phyloP scores from a whole-genome alignment of 2,888 invertebrate genomes.

The Sabatieria punctata region DNA sequence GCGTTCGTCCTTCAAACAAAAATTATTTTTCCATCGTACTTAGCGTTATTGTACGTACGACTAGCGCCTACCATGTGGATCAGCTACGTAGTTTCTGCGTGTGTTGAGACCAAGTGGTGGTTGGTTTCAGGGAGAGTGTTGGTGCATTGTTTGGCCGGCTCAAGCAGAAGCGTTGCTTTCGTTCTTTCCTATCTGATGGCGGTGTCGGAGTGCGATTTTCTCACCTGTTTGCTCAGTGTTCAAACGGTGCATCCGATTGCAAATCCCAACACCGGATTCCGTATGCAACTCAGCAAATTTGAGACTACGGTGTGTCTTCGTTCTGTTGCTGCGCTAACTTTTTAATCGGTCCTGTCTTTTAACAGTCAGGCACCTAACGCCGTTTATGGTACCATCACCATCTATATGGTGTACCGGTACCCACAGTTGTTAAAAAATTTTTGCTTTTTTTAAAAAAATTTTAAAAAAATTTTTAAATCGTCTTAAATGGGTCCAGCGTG shows the following conservation, averaged over 20 bases:
- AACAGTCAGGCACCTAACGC: too few relatives aligned
- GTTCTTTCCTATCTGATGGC: slow-evolving; percentile 93
- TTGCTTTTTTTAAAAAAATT: background rate
- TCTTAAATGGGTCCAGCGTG: too few relatives aligned
- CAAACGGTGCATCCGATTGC: slow-evolving; percentile 75
- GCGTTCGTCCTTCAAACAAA: too few relatives aligned
- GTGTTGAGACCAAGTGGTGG: too few relatives aligned
- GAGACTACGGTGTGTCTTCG: background rate
- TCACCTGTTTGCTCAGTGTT: slow-evolving; percentile 78
- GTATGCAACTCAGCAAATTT: slow-evolving; percentile 51
- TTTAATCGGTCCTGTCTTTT: background rate
- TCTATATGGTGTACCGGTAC: background rate
- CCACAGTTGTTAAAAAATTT: too few relatives aligned
- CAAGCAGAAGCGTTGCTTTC: slow-evolving; percentile 88
- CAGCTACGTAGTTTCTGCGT: too few relatives aligned
- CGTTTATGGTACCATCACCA: too few relatives aligned
- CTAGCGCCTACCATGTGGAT: too few relatives aligned
- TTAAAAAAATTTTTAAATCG: background rate
- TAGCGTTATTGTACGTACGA: too few relatives aligned
- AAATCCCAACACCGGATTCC: slow-evolving; percentile 89
- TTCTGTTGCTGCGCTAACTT: too few relatives aligned
- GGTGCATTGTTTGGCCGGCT: slow-evolving; percentile 63
- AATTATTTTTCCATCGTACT: too few relatives aligned
- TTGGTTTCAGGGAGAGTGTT: slow-evolving; percentile 8
- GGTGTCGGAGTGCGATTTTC: slow-evolving; percentile 69